phyloP scores from a whole-genome alignment of 1,140 invertebrate genomes.

The Elysia chlorotica region DNA sequence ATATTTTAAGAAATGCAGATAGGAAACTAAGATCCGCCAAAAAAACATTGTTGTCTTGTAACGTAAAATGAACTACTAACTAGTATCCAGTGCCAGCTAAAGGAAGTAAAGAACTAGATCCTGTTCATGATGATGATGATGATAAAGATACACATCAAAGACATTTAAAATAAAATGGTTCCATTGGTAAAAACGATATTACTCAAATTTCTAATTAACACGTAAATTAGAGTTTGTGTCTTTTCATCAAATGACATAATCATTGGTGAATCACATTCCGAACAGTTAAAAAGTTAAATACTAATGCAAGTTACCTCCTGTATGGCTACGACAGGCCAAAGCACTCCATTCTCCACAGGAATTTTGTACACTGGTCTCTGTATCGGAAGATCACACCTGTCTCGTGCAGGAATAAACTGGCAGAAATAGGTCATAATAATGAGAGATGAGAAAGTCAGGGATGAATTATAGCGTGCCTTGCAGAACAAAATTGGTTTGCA shows the following conservation, averaged over 20 bases:
- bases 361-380: conserved; percentile 43
- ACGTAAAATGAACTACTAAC: background rate
- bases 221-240: no score
- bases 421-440: no score
- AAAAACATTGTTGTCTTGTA: background rate
- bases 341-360: conserved; percentile 28
- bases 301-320: conserved; percentile 33
- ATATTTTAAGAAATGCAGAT: background rate
- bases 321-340: conserved; percentile 41
- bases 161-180: no score
- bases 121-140: background rate
- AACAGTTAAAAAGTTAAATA: background rate
- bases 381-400: conserved; percentile 28
- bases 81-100: background rate
- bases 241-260: background rate
- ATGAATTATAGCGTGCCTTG: no score
- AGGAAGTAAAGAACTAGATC: background rate
- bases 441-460: no score
- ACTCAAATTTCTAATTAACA: no score
- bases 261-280: background rate
- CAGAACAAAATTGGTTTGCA: no score
- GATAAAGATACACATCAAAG: no score
- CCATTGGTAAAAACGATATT: no score
- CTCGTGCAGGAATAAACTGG: conserved; percentile 34
- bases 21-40: background rate